Percentiles rank a stretch among this genome's conserved stretches.
Evolutionary conservation across 2,113 vertebrate species (phyloP).

Genomic region (Anas platyrhynchos): DNA sequence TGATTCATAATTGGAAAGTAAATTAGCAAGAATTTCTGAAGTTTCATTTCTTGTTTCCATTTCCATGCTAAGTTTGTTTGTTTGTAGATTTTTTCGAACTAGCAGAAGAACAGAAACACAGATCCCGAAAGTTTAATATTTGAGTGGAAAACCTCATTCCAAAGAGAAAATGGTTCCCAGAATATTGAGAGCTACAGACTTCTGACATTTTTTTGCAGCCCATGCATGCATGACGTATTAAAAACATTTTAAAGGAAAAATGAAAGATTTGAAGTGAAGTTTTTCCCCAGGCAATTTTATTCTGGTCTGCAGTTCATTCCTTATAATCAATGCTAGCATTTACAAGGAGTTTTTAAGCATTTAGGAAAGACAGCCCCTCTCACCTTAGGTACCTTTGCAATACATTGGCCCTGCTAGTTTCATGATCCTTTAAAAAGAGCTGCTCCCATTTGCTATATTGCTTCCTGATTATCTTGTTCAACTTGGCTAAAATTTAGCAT

Average conservation of each 20-base stretch:
- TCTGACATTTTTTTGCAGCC: slow-evolving; percentile 21
- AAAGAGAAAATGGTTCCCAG: background rate
- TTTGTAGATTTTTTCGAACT: background rate
- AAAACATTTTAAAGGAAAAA: slow-evolving; percentile 40
- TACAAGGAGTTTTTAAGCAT: slow-evolving; percentile 19
- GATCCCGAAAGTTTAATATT: background rate
- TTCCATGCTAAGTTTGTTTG: background rate
- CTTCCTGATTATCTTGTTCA: background rate
- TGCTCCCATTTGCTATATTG: background rate
- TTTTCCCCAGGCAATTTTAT: slow-evolving; percentile 17
- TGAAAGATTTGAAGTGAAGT: slow-evolving; percentile 22
- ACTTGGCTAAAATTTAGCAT: background rate
- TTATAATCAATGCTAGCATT: slow-evolving; percentile 34
- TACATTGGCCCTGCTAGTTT: background rate
- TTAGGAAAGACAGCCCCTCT: background rate
- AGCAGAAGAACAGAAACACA: background rate
- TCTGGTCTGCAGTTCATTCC: slow-evolving; percentile 20
- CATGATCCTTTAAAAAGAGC: background rate
- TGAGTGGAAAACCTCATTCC: background rate
- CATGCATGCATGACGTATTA: slow-evolving; percentile 23
- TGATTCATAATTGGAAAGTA: background rate
- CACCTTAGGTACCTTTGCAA: background rate
- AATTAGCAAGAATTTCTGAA: background rate
- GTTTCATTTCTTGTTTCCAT: background rate
- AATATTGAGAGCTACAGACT: background rate